Percentiles rank a stretch among this genome's conserved stretches.
These are phyloP conservation scores for Sebastes iracundus DNA, from an alignment of 2,797 vertebrate species.

Conservation along the genomic window DNA sequence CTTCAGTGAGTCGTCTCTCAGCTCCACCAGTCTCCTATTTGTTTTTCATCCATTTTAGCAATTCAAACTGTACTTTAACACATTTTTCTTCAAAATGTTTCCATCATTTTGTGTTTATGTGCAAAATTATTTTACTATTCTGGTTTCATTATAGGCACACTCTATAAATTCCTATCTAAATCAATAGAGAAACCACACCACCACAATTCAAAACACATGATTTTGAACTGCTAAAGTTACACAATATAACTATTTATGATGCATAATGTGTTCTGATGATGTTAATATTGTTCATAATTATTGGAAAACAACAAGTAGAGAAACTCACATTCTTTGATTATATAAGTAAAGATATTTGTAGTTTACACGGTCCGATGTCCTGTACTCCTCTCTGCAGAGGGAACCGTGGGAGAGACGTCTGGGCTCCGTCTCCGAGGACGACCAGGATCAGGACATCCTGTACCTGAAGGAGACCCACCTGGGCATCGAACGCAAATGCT, in stretches of 20 bases:
- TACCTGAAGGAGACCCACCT: conserved; percentile 96
- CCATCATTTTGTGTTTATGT: background rate
- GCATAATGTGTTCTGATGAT: background rate
- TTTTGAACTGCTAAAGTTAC: background rate
- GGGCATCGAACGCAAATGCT: conserved; percentile 96
- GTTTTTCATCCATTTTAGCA: background rate
- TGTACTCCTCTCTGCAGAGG: conserved; percentile 72
- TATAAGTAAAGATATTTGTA: background rate
- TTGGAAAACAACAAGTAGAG: background rate
- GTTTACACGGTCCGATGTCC: background rate
- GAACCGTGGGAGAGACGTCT: conserved; percentile 88
- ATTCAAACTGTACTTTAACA: background rate
- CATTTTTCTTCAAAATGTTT: background rate
- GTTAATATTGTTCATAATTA: background rate
- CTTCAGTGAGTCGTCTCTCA: conserved; percentile 76
- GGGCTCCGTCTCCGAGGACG: conserved; percentile 89
- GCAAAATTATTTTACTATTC: background rate
- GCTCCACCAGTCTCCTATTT: background rate
- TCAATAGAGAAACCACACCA: background rate
- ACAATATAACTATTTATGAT: background rate
- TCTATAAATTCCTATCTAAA: background rate
- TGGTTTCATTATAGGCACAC: background rate
- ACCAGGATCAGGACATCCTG: conserved; percentile 90
- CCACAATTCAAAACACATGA: background rate
- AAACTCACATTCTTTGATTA: background rate